A percentile compares a stretch with the other conserved stretches of the same genome.
phyloP scores from a whole-genome alignment of 2,797 vertebrate species.

The Gymnothorax javanicus region DNA sequence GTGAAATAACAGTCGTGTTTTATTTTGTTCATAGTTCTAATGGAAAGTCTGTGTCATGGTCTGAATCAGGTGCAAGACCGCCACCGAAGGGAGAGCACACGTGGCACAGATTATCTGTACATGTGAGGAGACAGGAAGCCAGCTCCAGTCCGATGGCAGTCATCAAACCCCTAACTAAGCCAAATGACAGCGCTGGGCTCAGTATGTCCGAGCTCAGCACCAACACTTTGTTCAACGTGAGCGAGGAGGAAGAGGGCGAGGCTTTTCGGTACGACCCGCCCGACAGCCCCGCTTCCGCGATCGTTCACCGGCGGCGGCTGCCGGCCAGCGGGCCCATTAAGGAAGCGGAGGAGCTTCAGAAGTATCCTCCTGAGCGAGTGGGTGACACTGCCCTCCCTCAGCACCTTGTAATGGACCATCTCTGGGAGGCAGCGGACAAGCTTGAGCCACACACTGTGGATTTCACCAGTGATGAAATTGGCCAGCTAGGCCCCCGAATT shows the following conservation, averaged over 20 bases:
- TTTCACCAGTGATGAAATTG: conserved; percentile 61
- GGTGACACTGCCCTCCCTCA: conserved; percentile 68
- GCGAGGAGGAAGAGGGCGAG: conserved; percentile 79
- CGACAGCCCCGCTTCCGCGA: conserved; percentile 72
- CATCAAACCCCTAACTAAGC: conserved; percentile 99
- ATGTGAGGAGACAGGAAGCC: conserved; percentile 97
- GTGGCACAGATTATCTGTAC: conserved; percentile 99
- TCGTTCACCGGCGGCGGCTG: conserved; percentile 68
- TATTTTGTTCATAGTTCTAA: conserved; percentile 99
- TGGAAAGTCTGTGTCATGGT: conserved; percentile 99
- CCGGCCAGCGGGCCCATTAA: conserved; percentile 38
- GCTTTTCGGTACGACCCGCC: conserved; percentile 67
- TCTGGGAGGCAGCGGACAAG: conserved; percentile 81
- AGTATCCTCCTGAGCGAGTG: conserved; percentile 72
- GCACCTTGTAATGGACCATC: conserved; percentile 67
- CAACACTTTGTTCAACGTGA: conserved; percentile 87
- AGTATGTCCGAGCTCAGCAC: conserved; percentile 83
- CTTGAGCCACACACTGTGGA: conserved; percentile 75
- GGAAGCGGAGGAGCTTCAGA: conserved; percentile 70
- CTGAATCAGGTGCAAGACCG: conserved; percentile 99
- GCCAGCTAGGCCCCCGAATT: conserved; percentile 53
- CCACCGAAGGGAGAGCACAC: conserved; percentile 91
- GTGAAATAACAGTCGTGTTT: conserved; percentile 83
- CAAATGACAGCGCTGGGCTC: conserved; percentile 81
- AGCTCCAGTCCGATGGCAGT: conserved; percentile 98